Percentiles rank a stretch among this genome's conserved stretches.
phyloP scores from a whole-genome alignment of 2,888 invertebrate genomes.

The Ariolimax columbianus region DNA sequence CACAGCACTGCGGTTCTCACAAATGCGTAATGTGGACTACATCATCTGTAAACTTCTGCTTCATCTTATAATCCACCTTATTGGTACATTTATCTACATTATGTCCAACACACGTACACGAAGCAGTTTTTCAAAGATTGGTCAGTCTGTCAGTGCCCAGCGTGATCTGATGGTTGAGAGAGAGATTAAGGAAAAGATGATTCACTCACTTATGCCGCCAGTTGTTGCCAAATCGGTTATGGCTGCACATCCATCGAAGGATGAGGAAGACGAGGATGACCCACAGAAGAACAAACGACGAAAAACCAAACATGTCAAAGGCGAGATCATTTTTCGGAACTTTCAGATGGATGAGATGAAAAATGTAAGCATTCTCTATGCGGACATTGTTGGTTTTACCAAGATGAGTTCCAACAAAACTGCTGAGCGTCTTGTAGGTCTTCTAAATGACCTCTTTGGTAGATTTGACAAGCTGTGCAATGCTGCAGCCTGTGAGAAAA shows the following conservation, averaged over 20 bases:
- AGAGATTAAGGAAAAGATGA: constrained; percentile 97
- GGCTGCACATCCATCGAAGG: constrained; percentile 72
- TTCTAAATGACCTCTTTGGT: constrained; percentile 96
- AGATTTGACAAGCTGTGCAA: constrained; percentile 94
- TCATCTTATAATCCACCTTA: constrained; percentile 92
- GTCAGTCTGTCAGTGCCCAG: constrained; percentile 92
- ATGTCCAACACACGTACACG: constrained; percentile 92
- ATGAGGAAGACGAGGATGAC: constrained; percentile 63
- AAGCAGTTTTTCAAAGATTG: constrained; percentile 96
- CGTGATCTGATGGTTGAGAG: constrained; percentile 95
- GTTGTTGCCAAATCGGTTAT: constrained; percentile 85
- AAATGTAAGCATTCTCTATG: constrained; percentile 96
- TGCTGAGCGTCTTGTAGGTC: constrained; percentile 95
- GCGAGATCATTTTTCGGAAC: constrained; percentile 87
- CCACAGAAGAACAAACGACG: constrained; percentile 59
- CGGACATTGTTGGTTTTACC: constrained; percentile 98
- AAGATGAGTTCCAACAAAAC: constrained; percentile 97
- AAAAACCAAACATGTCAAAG: constrained; percentile 64
- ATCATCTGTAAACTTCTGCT: constrained; percentile 84
- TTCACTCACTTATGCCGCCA: constrained; percentile 94
- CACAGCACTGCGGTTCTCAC: constrained; percentile 57
- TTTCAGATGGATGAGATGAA: constrained; percentile 98
- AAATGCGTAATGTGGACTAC: constrained; percentile 61
- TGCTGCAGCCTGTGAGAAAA: constrained; percentile 95
- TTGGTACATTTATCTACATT: constrained; percentile 94